Base-by-base conservation (phyloP, 2,797 vertebrate species). In the Characodon lateralis region DNA sequence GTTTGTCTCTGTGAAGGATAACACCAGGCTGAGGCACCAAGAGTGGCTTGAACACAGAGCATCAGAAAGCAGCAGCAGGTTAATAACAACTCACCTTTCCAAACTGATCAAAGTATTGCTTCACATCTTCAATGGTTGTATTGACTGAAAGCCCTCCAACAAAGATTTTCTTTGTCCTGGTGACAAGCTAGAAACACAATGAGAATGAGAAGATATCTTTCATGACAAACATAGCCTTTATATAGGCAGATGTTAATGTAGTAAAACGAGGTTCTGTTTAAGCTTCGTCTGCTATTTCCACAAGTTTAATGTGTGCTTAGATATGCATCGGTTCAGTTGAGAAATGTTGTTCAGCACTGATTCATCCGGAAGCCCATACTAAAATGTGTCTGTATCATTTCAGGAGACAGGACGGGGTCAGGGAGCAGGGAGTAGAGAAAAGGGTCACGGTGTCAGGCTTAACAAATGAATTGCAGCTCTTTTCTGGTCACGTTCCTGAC, bases 131-230 rank as follows among this genome's bases (percentile, higher is more conserved):
- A 82, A 98, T 96, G 41, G 97, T 98, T 92, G 97, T 98, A 94
- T 97, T 98, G 94, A 98, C 97, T 0, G 97, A 98, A 76, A 98
- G 94, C 71, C 97, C 97, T 87, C 97, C 97, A 18, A 98, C 97
- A 96, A 98, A 98, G 96, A 98, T 97, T 96, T 98, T 98, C 96
- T 98, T 98, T 90, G 97, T 98, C 94, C 97, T 96, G 87, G 97
- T 98, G 95, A 98, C 97, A 96, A 98, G 96, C 97, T 98, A 95
- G 93, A 89, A 95, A 80, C 87, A 86, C 71, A 79, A 80, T 63
- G 78, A 74, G 72, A 81, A 82, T 73, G 72, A 87, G 79, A 81
- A 53, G 85, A 73, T 76, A 75, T 81, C 76, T 41, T 91, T 93
- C 82, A 84, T 78, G 80, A 73, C 81, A 88, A 86, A 88, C 85